Evolutionary conservation across 2,797 vertebrate species (phyloP).

Genomic region (Botia almorhae): DNA sequence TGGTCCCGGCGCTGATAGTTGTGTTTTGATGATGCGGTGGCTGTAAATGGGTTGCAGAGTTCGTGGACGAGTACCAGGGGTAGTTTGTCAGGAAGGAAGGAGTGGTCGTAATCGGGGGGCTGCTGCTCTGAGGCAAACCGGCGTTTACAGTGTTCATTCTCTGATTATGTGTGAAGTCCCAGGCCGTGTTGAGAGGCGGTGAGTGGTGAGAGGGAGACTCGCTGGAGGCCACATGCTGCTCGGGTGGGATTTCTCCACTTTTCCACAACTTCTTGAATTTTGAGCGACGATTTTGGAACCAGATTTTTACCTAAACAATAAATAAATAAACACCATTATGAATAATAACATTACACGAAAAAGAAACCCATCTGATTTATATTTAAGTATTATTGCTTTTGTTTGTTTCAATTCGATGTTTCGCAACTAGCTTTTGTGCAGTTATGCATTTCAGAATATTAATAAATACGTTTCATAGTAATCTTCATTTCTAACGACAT

Average conservation of each 20-base stretch:
- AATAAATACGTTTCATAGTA: too few species aligned
- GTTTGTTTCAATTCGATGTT: too few species aligned
- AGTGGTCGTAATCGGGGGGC: conserved; percentile 81
- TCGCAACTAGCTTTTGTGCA: too few species aligned
- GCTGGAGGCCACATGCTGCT: conserved; percentile 83
- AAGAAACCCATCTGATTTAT: not conserved
- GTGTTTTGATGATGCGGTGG: conserved; percentile 84
- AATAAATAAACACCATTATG: not conserved
- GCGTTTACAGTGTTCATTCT: conserved; percentile 80
- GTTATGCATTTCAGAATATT: too few species aligned
- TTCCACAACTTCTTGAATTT: conserved; percentile 99
- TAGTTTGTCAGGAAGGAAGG: conserved; percentile 92
- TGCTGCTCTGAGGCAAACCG: conserved; percentile 82
- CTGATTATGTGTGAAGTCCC: conserved; percentile 91
- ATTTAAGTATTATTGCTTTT: not conserved
- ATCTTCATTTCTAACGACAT: too few species aligned
- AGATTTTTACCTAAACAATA: conserved; percentile 89
- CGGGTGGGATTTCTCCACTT: conserved; percentile 90
- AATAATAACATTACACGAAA: not conserved
- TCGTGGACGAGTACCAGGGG: conserved; percentile 90
- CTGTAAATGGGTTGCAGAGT: conserved; percentile 83
- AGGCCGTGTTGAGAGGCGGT: conserved; percentile 81
- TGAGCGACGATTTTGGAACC: conserved; percentile 97
- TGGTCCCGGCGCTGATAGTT: conserved; percentile 86
- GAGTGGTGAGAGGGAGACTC: conserved; percentile 87